These are phyloP conservation scores for Mythimna pallens DNA, from an alignment of 2,888 invertebrate species.

Conservation along the genomic window DNA sequence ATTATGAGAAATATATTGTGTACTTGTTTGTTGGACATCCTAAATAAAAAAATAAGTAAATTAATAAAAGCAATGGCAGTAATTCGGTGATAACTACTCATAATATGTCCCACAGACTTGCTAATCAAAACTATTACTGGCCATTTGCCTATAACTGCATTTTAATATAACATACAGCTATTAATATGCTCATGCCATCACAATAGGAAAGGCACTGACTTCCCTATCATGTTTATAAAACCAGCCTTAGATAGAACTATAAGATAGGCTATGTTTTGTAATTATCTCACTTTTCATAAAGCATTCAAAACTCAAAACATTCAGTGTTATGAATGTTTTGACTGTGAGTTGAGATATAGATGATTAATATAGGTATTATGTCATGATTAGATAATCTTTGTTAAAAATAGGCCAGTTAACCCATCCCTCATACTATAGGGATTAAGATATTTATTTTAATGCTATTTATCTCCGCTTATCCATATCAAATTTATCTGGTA, in stretches of 20 bases:
- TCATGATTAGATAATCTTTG: constrained; percentile 34
- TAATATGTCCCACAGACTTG: no score
- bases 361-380: constrained; percentile 26
- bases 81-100: no score
- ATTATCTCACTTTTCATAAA: constrained; percentile 28
- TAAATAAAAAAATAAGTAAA: no score
- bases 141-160: not conserved
- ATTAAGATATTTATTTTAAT: not conserved
- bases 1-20: no score
- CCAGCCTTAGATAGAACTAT: not conserved
- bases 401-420: not conserved
- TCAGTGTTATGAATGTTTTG: constrained; percentile 24
- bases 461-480: not conserved
- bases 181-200: not conserved
- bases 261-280: constrained; percentile 31
- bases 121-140: not conserved
- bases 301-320: constrained; percentile 5
- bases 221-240: constrained; percentile 11
- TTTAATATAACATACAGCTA: not conserved
- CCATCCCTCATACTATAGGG: not conserved
- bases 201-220: not conserved
- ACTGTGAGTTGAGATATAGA: constrained; percentile 10
- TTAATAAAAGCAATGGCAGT: no score
- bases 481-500: not conserved
- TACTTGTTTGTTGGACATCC: no score